Evolutionary conservation across 2,888 invertebrate species (phyloP).

Genomic region (Morpho deidamia): DNA sequence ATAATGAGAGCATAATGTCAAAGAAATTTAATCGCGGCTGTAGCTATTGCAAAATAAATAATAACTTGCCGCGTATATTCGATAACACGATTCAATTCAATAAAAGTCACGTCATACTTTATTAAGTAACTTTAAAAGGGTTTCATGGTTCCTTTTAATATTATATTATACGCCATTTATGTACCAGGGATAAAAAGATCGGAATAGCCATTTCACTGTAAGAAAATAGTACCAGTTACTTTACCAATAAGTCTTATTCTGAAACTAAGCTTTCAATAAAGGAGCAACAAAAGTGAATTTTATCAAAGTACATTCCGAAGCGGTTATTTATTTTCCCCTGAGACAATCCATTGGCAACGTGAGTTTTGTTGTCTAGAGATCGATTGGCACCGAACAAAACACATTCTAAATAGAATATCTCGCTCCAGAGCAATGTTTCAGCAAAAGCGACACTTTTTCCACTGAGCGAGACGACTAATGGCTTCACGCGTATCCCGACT

Average conservation of each 20-base stretch:
- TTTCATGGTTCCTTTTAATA: too few species aligned
- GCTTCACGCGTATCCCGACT: constrained; percentile 65
- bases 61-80: too few species aligned
- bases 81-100: too few species aligned
- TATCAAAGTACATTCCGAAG: constrained; percentile 58
- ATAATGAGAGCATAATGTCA: constrained; percentile 11
- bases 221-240: too few species aligned
- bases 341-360: constrained; percentile 66
- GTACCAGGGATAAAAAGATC: too few species aligned
- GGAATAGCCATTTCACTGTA: too few species aligned
- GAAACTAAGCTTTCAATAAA: not conserved
- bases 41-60: too few species aligned
- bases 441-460: constrained; percentile 69
- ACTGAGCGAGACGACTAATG: constrained; percentile 62
- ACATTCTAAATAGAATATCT: constrained; percentile 72
- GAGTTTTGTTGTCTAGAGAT: constrained; percentile 71
- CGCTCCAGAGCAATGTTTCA: constrained; percentile 66
- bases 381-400: constrained; percentile 73
- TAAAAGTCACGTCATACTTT: too few species aligned
- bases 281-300: constrained; percentile 19
- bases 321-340: constrained; percentile 68
- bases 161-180: too few species aligned
- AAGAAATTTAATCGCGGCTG: too few species aligned
- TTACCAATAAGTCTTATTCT: too few species aligned
- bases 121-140: too few species aligned